These are phyloP conservation scores for Asbolus verrucosus DNA, from an alignment of 1,140 invertebrate genomes.

Conservation along the genomic window DNA sequence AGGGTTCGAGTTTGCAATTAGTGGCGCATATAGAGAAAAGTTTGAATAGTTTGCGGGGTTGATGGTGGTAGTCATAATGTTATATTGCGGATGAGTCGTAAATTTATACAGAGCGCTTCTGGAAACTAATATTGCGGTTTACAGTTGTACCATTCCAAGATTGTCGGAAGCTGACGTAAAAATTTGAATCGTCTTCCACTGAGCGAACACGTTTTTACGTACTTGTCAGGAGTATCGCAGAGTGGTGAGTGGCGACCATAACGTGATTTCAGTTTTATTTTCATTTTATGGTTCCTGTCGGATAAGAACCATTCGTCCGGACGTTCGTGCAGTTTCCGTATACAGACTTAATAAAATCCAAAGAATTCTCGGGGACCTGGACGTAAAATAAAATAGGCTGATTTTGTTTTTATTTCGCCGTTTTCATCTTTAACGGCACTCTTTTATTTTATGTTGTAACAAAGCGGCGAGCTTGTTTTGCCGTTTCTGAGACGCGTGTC, in stretches of 20 bases:
- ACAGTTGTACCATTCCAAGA: too few species aligned
- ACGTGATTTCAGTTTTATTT: conserved; percentile 30
- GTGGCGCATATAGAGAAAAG: conserved; percentile 5
- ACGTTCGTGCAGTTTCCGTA: too few species aligned
- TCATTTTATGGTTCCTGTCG: conserved; percentile 32
- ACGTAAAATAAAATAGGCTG: conserved; percentile 24
- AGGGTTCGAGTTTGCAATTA: not conserved
- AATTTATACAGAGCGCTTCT: conserved; percentile 13
- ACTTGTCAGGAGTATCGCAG: too few species aligned
- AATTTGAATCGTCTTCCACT: too few species aligned
- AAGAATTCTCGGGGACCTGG: conserved; percentile 14
- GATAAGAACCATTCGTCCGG: conserved; percentile 12
- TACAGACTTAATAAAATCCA: conserved; percentile 24
- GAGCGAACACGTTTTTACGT: too few species aligned
- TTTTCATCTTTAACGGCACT: conserved; percentile 15
- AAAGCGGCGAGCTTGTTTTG: conserved; percentile 3
- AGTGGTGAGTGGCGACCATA: not conserved
- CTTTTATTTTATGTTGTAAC: conserved; percentile 12
- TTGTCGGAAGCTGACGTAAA: too few species aligned
- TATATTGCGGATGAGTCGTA: conserved; percentile 30
- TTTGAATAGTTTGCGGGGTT: conserved; percentile 22
- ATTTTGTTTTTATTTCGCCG: conserved; percentile 14
- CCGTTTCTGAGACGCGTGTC: not conserved
- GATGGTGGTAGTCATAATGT: conserved; percentile 25
- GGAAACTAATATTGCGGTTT: too few species aligned